These are phyloP conservation scores for Brachionus manjavacas DNA, from an alignment of 1,140 invertebrate genomes.

Conservation along the genomic window DNA sequence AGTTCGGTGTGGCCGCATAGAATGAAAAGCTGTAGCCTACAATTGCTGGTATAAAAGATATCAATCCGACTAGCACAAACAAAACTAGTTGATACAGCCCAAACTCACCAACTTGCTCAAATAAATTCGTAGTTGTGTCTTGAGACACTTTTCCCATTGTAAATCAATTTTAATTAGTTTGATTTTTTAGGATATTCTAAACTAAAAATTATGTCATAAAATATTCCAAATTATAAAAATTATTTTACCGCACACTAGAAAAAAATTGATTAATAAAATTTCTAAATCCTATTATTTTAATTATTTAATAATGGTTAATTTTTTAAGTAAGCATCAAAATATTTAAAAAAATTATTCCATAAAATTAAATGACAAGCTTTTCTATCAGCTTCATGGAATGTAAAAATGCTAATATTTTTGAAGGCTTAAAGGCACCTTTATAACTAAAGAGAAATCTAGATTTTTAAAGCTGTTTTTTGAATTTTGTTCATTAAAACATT, in stretches of 20 bases:
- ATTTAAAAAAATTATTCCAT: too few species aligned
- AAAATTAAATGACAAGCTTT: too few species aligned
- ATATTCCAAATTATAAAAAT: not conserved
- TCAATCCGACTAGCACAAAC: not conserved
- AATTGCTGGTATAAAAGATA: constrained; percentile 3
- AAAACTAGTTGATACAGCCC: not conserved
- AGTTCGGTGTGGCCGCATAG: not conserved
- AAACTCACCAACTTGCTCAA: not conserved
- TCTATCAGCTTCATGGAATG: too few species aligned
- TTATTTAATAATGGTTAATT: too few species aligned
- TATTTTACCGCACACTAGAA: not conserved
- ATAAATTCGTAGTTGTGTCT: not conserved
- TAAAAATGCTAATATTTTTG: too few species aligned
- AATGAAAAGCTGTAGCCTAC: constrained; percentile 23
- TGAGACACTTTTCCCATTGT: not conserved
- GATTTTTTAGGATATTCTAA: not conserved
- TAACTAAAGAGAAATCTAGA: too few species aligned
- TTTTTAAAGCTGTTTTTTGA: too few species aligned
- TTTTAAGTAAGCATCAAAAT: too few species aligned
- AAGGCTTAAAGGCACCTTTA: too few species aligned
- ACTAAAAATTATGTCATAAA: not conserved
- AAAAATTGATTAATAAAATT: too few species aligned
- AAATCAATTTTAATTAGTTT: not conserved
- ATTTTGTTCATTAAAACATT: too few species aligned
- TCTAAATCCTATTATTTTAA: too few species aligned